A percentile compares a stretch with the other conserved stretches of the same genome.
phyloP scores from a whole-genome alignment of 2,888 invertebrate genomes.

The Cataglyphis albicans region DNA sequence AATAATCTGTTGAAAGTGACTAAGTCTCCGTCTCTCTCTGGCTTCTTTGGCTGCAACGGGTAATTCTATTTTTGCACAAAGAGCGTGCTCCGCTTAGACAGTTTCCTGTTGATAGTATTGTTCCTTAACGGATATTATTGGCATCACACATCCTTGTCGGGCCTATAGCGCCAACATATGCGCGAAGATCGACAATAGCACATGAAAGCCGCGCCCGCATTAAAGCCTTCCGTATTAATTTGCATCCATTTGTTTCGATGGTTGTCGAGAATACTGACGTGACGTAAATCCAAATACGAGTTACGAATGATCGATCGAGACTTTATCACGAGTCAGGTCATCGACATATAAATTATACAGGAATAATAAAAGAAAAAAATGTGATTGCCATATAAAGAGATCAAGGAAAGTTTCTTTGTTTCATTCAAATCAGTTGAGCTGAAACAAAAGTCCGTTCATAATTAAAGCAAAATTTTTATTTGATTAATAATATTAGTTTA shows the following conservation, averaged over 20 bases:
- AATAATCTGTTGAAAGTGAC: conserved; percentile 47
- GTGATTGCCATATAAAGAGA: neutral
- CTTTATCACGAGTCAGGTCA: neutral
- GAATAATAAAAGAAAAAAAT: neutral
- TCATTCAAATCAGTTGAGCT: neutral
- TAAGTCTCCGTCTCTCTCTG: conserved; percentile 22
- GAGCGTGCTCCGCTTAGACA: conserved; percentile 22
- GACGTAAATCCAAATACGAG: conserved; percentile 12
- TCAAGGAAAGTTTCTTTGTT: neutral
- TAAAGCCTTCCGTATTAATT: conserved; percentile 32
- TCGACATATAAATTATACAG: neutral
- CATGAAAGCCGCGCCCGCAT: conserved; percentile 7
- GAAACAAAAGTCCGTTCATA: neutral
- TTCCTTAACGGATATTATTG: conserved; percentile 31
- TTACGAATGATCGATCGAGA: conserved; percentile 9
- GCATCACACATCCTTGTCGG: conserved; percentile 18
- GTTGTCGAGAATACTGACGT: neutral
- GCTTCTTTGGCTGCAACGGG: neutral
- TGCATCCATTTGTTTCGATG: conserved; percentile 35
- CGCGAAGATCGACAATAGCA: conserved; percentile 14
- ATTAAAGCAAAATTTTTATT: neutral
- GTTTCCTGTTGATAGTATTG: conserved; percentile 36
- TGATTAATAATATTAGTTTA: neutral
- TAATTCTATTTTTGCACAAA: conserved; percentile 52
- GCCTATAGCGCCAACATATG: neutral